Evolutionary conservation across 2,888 invertebrate genomes (phyloP), one percentile per base, ranked within the genome.

Genomic region (Pinctada fucata): DNA sequence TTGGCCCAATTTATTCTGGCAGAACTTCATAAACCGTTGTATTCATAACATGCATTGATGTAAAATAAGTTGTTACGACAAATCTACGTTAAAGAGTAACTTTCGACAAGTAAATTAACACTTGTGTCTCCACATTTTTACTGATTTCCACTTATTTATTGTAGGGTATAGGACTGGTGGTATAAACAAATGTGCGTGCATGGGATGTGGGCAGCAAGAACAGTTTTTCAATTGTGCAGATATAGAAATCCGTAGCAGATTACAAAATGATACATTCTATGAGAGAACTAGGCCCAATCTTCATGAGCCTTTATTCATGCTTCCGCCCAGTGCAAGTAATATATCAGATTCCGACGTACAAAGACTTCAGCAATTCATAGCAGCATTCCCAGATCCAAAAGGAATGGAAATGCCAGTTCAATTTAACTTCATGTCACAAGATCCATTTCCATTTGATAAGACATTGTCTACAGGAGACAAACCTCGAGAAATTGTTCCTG

Each of bases 181-280:
- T 31, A 88, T 89, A 58, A 86, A 86, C 31, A 82, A 78, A 5
- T 88, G 88, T 79, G 88, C 88, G 3, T 89, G 89, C 72, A 81
- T 90, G 48, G 90, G 90, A 0, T 89, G 90, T 78, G 90, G 90
- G 0, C 84, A 86, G 6, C 90, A 90, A 73, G 90, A 90, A 72
- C 89, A 90, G 70, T 90, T 89, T 74, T 87, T 88, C 70, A 90
- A 90, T 79, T 91, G 90, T 80, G 90, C 90, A 3, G 90, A 91
- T 79, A 85, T 91, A 3, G 83, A 85, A 66, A 88, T 90, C 13
- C 70, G 82, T 5, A 82, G 86, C 0, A 48, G 66, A 13, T 16
- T 31, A 49, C 48, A 49, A n/a, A 68, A 68, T 45, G 16, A 10
- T 10, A 63, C 74, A n/a, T 49, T 74, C n/a, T 74, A 66, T 50